Conservation (phyloP, 2,113 vertebrate species). For the Nothobranchius kuhntae region DNA sequence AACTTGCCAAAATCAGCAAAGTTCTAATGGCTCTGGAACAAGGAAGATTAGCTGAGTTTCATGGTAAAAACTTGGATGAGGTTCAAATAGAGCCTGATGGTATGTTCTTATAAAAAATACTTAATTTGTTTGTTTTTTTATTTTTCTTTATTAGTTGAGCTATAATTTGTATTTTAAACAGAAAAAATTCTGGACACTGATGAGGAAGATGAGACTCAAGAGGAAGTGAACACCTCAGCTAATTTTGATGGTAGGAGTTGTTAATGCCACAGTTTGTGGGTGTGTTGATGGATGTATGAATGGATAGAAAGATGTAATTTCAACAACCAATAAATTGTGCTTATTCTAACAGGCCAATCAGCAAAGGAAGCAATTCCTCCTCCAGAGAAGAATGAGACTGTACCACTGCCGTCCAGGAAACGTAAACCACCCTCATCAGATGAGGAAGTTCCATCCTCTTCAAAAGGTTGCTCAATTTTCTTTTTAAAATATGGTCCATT, state of each 20-base stretch:
- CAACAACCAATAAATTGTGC: too few relatives aligned
- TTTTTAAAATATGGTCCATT: too few relatives aligned
- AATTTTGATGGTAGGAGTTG: slow-evolving; percentile 18
- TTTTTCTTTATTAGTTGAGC: neutral
- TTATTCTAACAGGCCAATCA: neutral
- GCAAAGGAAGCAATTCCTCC: neutral
- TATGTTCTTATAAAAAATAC: neutral
- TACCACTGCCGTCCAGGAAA: neutral
- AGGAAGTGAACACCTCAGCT: neutral
- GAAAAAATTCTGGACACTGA: slow-evolving; percentile 14
- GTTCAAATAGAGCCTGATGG: slow-evolving; percentile 20
- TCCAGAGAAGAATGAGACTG: neutral
- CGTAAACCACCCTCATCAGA: neutral
- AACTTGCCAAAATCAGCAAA: slow-evolving; percentile 32
- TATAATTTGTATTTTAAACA: neutral
- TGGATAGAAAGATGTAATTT: too few relatives aligned
- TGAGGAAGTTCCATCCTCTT: too few relatives aligned
- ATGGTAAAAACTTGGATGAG: slow-evolving; percentile 34
- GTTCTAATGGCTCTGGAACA: slow-evolving; percentile 20
- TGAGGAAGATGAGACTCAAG: neutral
- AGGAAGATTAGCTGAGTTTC: slow-evolving; percentile 24
- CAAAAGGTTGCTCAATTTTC: too few relatives aligned
- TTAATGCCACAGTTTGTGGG: neutral
- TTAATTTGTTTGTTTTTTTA: neutral
- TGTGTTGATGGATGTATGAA: neutral